Conservation (phyloP, 1,140 invertebrate species). For the Magallana angulata region DNA sequence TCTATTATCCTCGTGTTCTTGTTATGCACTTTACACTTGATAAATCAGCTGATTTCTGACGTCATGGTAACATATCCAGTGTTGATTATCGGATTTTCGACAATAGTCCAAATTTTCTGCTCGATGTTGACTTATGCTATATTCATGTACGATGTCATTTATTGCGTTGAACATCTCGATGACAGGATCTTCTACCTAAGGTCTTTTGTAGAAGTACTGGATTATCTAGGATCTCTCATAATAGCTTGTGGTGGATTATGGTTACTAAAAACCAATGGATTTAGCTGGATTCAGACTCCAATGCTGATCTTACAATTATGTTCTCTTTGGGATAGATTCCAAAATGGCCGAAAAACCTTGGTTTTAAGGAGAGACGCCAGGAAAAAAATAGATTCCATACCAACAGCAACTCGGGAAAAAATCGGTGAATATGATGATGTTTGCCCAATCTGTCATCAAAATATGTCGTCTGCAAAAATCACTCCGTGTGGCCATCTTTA, state of each 20-base stretch:
- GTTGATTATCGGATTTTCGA: background rate
- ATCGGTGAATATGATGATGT: conserved; percentile 90
- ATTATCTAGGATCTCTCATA: background rate
- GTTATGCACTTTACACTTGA: conserved; percentile 73
- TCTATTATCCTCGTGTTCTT: background rate
- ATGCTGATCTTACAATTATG: background rate
- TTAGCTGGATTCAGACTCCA: conserved; percentile 18
- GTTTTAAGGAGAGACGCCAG: conserved; percentile 94
- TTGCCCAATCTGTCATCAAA: conserved; percentile 93
- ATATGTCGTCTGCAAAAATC: conserved; percentile 85
- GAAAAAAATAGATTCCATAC: conserved; percentile 93
- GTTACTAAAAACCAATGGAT: background rate
- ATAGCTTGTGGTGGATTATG: background rate
- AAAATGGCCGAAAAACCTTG: conserved; percentile 93
- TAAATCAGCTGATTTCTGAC: conserved; percentile 82
- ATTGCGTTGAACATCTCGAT: background rate
- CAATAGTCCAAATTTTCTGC: background rate
- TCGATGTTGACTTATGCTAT: background rate
- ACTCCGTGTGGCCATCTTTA: conserved; percentile 96
- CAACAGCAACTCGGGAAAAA: conserved; percentile 89
- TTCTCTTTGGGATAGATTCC: background rate
- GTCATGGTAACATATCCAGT: background rate
- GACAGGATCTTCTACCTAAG: conserved; percentile 5
- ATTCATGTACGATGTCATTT: background rate
- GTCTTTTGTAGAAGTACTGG: background rate